phyloP scores from a whole-genome alignment of 2,888 invertebrate genomes.

The Carterocephalus palaemon region DNA sequence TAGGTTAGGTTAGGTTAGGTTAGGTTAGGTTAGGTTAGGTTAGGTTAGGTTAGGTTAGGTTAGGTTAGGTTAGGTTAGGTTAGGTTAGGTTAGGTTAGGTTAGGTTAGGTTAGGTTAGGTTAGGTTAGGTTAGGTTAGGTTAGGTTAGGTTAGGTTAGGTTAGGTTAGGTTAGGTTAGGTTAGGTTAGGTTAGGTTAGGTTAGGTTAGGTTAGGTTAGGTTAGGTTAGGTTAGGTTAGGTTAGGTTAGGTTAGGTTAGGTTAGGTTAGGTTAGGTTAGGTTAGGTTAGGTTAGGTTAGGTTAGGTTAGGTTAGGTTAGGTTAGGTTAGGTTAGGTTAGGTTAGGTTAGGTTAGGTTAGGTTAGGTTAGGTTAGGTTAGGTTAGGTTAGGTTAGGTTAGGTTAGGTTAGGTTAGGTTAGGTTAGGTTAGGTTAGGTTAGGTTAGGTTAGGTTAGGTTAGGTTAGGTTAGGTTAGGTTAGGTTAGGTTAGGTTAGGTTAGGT shows the following conservation, averaged over 20 bases:
- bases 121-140: conserved; percentile 20
- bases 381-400: conserved; percentile 30
- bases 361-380: conserved; percentile 30
- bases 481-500: conserved; percentile 29
- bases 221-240: conserved; percentile 24
- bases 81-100: conserved; percentile 25
- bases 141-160: conserved; percentile 25
- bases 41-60: conserved; percentile 26
- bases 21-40: conserved; percentile 25
- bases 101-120: conserved; percentile 22
- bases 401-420: conserved; percentile 30
- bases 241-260: conserved; percentile 26
- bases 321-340: conserved; percentile 29
- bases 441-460: conserved; percentile 30
- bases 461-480: conserved; percentile 29
- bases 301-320: conserved; percentile 29
- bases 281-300: conserved; percentile 23
- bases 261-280: conserved; percentile 22
- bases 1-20: conserved; percentile 25
- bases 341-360: conserved; percentile 28
- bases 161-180: conserved; percentile 28
- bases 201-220: conserved; percentile 26
- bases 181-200: conserved; percentile 29
- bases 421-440: conserved; percentile 30
- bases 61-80: conserved; percentile 23